Percentiles rank a stretch among this genome's conserved stretches.
phyloP scores from a whole-genome alignment of 2,113 vertebrate species.

The Hemicordylus capensis region DNA sequence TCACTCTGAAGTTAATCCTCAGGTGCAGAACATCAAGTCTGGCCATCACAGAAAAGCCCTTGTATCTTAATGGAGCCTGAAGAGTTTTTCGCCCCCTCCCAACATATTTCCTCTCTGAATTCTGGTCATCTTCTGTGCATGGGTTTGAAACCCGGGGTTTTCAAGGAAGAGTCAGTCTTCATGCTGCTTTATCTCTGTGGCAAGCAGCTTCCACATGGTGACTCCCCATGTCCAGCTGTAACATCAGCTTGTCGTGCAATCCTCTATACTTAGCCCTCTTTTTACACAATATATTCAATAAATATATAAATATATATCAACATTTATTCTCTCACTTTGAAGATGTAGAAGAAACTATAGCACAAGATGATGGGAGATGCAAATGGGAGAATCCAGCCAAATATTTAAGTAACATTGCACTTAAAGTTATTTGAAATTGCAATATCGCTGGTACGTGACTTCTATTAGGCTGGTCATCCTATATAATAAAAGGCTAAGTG shows the following conservation, averaged over 20 bases:
- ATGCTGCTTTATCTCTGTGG: neutral
- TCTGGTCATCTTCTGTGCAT: neutral
- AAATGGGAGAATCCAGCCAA: too few species aligned
- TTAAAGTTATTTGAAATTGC: too few species aligned
- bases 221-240: neutral
- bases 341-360: neutral
- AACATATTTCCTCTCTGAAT: too few species aligned
- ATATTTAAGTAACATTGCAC: too few species aligned
- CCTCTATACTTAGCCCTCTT: neutral
- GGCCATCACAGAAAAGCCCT: neutral
- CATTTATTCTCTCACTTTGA: too few species aligned
- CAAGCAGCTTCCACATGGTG: neutral
- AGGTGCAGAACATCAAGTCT: neutral
- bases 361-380: too few species aligned
- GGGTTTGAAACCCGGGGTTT: neutral
- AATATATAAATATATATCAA: too few species aligned
- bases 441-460: too few species aligned
- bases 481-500: too few species aligned
- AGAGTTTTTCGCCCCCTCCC: neutral
- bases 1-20: neutral
- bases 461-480: too few species aligned
- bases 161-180: neutral
- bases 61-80: neutral
- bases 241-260: accelerated
- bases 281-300: accelerated